Conservation (phyloP, 2,113 vertebrate species). For the Prunella himalayana region DNA sequence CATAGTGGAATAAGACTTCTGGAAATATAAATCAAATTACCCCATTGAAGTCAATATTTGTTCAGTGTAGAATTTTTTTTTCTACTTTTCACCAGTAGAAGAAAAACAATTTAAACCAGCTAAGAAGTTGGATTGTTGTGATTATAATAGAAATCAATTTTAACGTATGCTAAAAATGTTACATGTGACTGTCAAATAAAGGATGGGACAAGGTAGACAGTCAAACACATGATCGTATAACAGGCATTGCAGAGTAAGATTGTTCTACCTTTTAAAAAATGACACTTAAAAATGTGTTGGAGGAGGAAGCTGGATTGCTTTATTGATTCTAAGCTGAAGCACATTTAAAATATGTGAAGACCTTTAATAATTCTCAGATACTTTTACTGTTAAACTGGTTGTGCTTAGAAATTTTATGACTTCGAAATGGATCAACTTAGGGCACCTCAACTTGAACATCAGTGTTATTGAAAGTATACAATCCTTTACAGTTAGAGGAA, state of each 20-base stretch:
- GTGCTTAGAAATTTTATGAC: not conserved
- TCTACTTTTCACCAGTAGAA: not conserved
- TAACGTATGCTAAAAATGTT: not conserved
- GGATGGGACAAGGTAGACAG: not conserved
- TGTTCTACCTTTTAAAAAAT: not conserved
- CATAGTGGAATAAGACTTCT: not conserved
- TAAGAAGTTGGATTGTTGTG: not conserved
- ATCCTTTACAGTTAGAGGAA: not conserved
- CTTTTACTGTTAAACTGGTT: not conserved
- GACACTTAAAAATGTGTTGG: not conserved
- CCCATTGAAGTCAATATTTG: not conserved
- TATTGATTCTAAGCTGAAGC: not conserved
- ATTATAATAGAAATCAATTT: not conserved
- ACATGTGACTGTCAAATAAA: not conserved
- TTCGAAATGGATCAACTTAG: not conserved
- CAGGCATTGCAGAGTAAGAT: not conserved
- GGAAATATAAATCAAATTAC: not conserved
- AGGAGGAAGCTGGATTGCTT: not conserved
- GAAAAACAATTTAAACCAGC: not conserved
- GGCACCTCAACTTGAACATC: not conserved
- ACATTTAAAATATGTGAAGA: not conserved
- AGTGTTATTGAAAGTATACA: not conserved
- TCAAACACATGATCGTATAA: not conserved
- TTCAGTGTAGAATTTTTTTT: not conserved
- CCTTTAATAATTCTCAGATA: not conserved